A percentile compares a stretch with the other conserved stretches of the same genome.
These are phyloP conservation scores for Gasterosteus nipponicus DNA, from an alignment of 2,113 vertebrate genomes.

Conservation along the genomic window DNA sequence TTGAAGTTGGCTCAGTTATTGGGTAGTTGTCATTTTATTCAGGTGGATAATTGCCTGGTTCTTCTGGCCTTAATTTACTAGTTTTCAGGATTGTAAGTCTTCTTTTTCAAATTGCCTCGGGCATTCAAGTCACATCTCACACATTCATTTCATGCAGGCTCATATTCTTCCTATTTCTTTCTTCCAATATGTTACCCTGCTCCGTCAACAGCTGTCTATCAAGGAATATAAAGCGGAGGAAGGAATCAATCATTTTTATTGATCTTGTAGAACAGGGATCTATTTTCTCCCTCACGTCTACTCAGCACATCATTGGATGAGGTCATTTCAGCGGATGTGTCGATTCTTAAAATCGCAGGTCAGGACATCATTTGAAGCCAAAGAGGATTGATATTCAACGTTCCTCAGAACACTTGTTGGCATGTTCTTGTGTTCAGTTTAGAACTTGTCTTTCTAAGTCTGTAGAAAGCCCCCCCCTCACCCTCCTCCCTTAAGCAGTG, in stretches of 20 bases:
- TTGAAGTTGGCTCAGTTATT: neutral
- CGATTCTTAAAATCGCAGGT: conserved; percentile 2
- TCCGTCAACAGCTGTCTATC: conserved; percentile 25
- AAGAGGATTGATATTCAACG: neutral
- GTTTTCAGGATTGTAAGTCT: conserved; percentile 11
- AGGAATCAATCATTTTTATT: neutral
- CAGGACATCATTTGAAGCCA: neutral
- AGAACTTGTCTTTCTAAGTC: neutral
- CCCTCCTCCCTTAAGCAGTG: neutral
- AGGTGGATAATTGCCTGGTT: neutral
- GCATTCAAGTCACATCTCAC: neutral
- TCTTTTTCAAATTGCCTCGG: conserved; percentile 4
- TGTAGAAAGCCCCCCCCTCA: neutral
- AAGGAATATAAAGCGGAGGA: neutral
- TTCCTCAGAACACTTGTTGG: neutral
- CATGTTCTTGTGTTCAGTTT: neutral
- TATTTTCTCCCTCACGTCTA: neutral
- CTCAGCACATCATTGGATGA: neutral
- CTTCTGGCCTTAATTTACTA: neutral
- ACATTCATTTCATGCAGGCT: neutral
- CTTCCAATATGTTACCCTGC: neutral
- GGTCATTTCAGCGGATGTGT: neutral
- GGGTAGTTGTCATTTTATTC: conserved; percentile 6
- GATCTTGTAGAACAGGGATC: neutral
- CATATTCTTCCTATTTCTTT: neutral